Evolutionary conservation across 2,113 vertebrate genomes (phyloP).

Genomic region (Brachypodius melanocephalos): DNA sequence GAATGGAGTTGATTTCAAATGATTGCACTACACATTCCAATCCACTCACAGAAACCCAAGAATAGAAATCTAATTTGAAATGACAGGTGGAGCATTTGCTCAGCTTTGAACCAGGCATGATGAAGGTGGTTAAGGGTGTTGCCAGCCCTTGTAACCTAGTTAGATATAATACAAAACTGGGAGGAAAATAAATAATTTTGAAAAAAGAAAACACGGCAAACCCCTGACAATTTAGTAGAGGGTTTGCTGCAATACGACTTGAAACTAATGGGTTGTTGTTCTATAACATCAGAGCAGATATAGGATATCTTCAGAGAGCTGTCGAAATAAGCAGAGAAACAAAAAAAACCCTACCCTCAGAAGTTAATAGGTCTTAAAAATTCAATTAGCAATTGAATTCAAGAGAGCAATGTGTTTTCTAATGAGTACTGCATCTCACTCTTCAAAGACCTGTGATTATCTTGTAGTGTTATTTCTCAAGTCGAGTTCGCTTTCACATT

Average conservation of each 20-base stretch:
- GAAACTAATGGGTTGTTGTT: neutral
- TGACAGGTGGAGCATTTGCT: neutral
- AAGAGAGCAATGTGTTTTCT: neutral
- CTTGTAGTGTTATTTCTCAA: neutral
- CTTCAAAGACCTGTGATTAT: neutral
- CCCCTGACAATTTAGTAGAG: neutral
- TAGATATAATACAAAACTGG: neutral
- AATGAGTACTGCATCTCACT: neutral
- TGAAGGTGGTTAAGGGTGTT: neutral
- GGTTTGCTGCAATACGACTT: neutral
- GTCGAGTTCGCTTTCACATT: neutral
- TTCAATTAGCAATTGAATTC: neutral
- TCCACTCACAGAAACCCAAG: neutral
- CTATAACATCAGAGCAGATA: neutral
- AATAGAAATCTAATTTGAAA: slow-evolving; percentile 6
- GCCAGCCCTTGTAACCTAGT: neutral
- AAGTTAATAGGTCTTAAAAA: neutral
- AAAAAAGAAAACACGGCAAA: no score
- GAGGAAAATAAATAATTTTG: neutral
- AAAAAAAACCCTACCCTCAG: neutral
- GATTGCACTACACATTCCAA: neutral
- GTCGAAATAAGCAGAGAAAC: neutral
- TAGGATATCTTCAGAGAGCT: neutral
- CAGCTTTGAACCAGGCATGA: neutral
- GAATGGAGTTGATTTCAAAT: slow-evolving; percentile 4